These are phyloP conservation scores for Drosophila eohydei DNA, from an alignment of 2,888 invertebrate genomes.

Conservation along the genomic window DNA sequence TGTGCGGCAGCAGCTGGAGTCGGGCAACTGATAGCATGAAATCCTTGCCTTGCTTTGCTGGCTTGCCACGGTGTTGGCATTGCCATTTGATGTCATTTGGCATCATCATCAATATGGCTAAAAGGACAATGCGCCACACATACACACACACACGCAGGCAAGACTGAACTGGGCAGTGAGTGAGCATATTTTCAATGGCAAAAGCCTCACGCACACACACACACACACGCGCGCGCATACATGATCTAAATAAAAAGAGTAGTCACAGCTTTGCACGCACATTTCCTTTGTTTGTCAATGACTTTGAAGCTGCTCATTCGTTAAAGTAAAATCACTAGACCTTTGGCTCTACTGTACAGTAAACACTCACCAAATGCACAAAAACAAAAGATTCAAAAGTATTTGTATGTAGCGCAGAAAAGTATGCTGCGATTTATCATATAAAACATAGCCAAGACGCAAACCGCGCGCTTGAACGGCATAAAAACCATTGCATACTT, in stretches of 20 bases:
- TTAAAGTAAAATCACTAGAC: not conserved
- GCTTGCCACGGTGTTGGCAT: constrained; percentile 76
- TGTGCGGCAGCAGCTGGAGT: constrained; percentile 31
- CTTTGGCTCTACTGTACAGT: constrained; percentile 44
- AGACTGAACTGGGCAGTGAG: constrained; percentile 63
- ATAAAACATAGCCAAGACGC: constrained; percentile 37
- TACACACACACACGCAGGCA: constrained; percentile 9
- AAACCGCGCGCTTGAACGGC: not conserved
- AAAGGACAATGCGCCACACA: constrained; percentile 76
- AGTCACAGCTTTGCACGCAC: constrained; percentile 1
- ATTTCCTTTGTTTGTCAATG: constrained; percentile 49
- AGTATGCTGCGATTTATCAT: constrained; percentile 58
- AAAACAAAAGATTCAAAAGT: constrained; percentile 5
- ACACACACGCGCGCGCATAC: not conserved
- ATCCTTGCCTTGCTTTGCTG: constrained; percentile 77
- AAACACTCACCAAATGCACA: constrained; percentile 15
- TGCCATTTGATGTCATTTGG: constrained; percentile 79
- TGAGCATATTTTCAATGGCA: constrained; percentile 68
- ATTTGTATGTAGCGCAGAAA: constrained; percentile 5
- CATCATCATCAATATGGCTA: constrained; percentile 81
- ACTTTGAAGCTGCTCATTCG: constrained; percentile 28
- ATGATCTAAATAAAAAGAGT: constrained; percentile 1
- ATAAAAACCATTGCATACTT: constrained; percentile 55
- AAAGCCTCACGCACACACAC: constrained; percentile 46
- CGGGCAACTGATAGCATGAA: constrained; percentile 73